Evolutionary conservation across 2,797 vertebrate genomes (phyloP).

Genomic region (Adrianichthys oophorus): DNA sequence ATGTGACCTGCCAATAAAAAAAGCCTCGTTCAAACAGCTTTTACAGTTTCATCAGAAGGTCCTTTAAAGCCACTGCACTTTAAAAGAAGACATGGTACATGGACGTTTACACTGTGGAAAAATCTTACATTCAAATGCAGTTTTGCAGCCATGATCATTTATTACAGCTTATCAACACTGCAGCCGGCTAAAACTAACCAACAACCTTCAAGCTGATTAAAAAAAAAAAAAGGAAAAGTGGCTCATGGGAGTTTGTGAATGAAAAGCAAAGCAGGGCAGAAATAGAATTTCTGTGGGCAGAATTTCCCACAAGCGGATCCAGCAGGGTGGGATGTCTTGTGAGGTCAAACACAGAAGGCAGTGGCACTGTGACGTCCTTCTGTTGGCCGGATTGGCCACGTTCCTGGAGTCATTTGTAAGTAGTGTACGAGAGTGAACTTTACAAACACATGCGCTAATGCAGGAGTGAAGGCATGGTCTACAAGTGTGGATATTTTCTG

Average conservation of each 20-base stretch:
- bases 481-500: not conserved
- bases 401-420: not conserved
- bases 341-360: conserved; percentile 32
- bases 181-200: conserved; percentile 16
- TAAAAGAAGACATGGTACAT: conserved; percentile 13
- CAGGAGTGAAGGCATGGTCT: conserved; percentile 5
- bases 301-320: conserved; percentile 16
- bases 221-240: conserved; percentile 1
- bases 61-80: conserved; percentile 14
- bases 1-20: conserved; percentile 1
- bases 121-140: conserved; percentile 12
- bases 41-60: conserved; percentile 15
- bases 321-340: conserved; percentile 35
- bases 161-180: conserved; percentile 25
- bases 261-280: conserved; percentile 9
- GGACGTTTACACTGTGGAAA: conserved; percentile 55
- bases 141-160: conserved; percentile 13
- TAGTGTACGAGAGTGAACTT: conserved; percentile 11
- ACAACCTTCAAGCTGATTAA: conserved; percentile 30
- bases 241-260: conserved; percentile 6
- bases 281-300: no score
- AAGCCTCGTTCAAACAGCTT: conserved; percentile 19
- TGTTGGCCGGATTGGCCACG: conserved; percentile 2
- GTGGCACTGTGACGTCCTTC: conserved; percentile 36
- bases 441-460: not conserved